Evolutionary conservation across 2,888 invertebrate species (phyloP).

Genomic region (Anarsia innoxiella): DNA sequence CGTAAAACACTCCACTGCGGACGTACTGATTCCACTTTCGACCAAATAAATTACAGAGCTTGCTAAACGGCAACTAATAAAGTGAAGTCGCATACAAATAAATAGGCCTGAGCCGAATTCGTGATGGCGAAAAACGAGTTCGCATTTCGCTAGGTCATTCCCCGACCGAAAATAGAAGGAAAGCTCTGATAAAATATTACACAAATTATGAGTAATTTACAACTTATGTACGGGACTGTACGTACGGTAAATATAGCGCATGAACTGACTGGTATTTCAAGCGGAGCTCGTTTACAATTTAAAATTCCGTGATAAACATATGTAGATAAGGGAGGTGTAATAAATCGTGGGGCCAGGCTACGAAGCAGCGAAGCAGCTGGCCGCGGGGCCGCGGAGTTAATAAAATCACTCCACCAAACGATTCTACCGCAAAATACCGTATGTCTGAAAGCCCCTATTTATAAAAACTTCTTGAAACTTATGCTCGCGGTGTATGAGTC

Average conservation of each 20-base stretch:
- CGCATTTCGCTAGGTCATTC: conserved; percentile 11
- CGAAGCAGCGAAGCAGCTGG: conserved; percentile 15
- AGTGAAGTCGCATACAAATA: conserved; percentile 31
- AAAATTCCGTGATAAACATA: conserved; percentile 66
- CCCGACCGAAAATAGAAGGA: conserved; percentile 3
- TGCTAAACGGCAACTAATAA: conserved; percentile 30
- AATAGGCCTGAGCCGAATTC: conserved; percentile 26
- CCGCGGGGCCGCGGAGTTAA: conserved; percentile 35
- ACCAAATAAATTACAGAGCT: conserved; percentile 31
- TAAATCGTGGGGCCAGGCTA: conserved; percentile 47
- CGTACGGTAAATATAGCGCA: conserved; percentile 23
- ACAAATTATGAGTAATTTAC: conserved; percentile 8
- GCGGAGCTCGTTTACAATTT: conserved; percentile 64
- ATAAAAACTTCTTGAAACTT: too few species aligned
- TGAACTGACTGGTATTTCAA: conserved; percentile 44
- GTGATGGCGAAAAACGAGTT: conserved; percentile 27
- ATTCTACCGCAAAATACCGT: conserved; percentile 21
- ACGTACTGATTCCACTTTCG: conserved; percentile 34
- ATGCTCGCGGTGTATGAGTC: too few species aligned
- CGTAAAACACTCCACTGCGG: conserved; percentile 20
- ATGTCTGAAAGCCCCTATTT: conserved; percentile 1
- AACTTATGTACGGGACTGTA: conserved; percentile 3
- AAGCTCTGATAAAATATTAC: conserved; percentile 4
- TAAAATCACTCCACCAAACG: conserved; percentile 55
- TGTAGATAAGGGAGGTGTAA: conserved; percentile 58